Conservation (phyloP, 2,888 invertebrate genomes). For the Lochmaea crataegi region DNA sequence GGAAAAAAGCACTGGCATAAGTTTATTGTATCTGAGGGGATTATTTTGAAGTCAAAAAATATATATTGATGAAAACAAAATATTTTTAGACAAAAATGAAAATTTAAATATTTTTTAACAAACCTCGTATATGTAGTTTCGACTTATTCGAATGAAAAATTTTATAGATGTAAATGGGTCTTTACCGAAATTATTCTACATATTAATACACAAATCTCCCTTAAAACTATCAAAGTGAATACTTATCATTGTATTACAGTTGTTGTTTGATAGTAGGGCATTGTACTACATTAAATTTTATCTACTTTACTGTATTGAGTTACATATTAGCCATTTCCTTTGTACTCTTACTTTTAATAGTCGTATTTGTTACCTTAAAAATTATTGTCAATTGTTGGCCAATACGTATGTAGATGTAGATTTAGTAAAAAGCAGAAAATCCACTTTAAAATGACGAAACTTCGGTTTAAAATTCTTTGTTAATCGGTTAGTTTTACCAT, state of each 20-base stretch:
- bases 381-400: slow-evolving; percentile 2
- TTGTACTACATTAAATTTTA: not conserved
- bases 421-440: slow-evolving; percentile 6
- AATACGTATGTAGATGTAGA: not conserved
- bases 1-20: too few species aligned
- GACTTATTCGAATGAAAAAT: too few species aligned
- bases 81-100: too few species aligned
- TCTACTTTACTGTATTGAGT: not conserved
- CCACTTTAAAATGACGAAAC: slow-evolving; percentile 9
- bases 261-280: not conserved
- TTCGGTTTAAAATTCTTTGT: not conserved
- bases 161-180: too few species aligned
- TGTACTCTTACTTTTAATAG: not conserved
- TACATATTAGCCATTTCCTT: not conserved
- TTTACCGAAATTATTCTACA: too few species aligned
- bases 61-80: too few species aligned
- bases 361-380: not conserved
- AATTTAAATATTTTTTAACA: too few species aligned
- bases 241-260: not conserved
- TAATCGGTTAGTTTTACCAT: not conserved
- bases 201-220: not conserved
- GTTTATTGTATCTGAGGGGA: too few species aligned
- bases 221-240: not conserved
- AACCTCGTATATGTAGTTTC: too few species aligned
- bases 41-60: too few species aligned